Percentiles rank a stretch among this genome's conserved stretches.
Conservation (phyloP, 1,140 invertebrate genomes). For the Cydia strobilella region DNA sequence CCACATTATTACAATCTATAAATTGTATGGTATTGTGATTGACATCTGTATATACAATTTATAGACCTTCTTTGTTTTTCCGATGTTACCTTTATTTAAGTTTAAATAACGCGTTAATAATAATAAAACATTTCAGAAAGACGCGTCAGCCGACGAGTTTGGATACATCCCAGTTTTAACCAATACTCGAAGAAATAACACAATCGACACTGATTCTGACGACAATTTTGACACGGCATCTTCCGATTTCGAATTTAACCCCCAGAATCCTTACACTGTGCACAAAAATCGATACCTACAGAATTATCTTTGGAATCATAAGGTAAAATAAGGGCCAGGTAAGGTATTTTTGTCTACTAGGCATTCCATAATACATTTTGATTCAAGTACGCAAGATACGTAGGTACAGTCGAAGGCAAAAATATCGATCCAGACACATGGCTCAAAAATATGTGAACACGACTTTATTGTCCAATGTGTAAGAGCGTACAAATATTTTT, state of each 20-base stretch:
- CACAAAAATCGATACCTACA: constrained; percentile 60
- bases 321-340: constrained; percentile 38
- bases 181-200: background rate
- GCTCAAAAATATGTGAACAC: no score
- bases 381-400: background rate
- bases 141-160: background rate
- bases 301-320: constrained; percentile 64
- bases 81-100: no score
- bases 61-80: no score
- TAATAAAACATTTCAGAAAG: background rate
- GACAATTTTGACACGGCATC: background rate
- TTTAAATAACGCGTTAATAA: background rate
- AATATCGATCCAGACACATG: no score
- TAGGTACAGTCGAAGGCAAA: no score
- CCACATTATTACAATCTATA: no score
- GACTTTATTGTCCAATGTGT: no score
- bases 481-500: no score
- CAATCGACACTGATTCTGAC: background rate
- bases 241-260: constrained; percentile 47
- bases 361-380: background rate
- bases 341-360: background rate
- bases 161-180: background rate
- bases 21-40: no score
- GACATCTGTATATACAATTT: no score
- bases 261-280: constrained; percentile 62